Base-by-base conservation (phyloP, 2,113 vertebrate species). In the Abramis brama region DNA sequence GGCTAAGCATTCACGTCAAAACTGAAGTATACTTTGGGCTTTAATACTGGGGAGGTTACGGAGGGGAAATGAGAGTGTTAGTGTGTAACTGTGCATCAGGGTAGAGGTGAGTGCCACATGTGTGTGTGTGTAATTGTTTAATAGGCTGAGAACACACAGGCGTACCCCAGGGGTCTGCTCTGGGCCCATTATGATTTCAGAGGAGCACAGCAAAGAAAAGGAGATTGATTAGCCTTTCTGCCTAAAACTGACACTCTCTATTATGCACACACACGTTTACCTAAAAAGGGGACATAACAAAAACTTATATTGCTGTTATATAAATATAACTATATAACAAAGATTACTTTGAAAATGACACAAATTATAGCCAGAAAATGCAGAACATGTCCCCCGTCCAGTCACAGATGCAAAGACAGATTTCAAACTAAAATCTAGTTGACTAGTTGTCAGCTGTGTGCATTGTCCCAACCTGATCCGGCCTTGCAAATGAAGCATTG, bases 91-190 rank as follows among this genome's bases (percentile, higher is more conserved):
- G 27, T 80, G 33, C 64, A 71, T 74, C 57, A 50, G n/a, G 86
- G 82, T n/a, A 10, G 86, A 88, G 91, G 89, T 89, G 89, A 90
- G 83, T 84, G 91, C 88, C 89, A 89, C 90, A 89, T 92, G 86
- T 92, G 88, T 89, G 88, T 89, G 87, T 90, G 70, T 90, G 82
- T 92, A 92, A 92, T 93, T 91, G 90, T 91, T 93, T 93, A 93
- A 92, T 89, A 92, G 91, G 90, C 88, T 90, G 84, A 91, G 85
- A 91, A 89, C 88, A 90, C 81, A 82, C 84, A 80, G 88, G 89
- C 85, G 79, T 87, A 74, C 89, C 91, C 90, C 71, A 87, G 90
- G 88, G 91, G 86, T 89, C 85, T 86, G 23, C 60, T 68, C 45
- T 60, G 23, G 50, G 76, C 23, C 43, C 45, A 68, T 68, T 68